Evolutionary conservation across 2,888 invertebrate genomes (phyloP), one percentile per base, ranked within the genome.

Genomic region (Disparrhopalites patrizii): DNA sequence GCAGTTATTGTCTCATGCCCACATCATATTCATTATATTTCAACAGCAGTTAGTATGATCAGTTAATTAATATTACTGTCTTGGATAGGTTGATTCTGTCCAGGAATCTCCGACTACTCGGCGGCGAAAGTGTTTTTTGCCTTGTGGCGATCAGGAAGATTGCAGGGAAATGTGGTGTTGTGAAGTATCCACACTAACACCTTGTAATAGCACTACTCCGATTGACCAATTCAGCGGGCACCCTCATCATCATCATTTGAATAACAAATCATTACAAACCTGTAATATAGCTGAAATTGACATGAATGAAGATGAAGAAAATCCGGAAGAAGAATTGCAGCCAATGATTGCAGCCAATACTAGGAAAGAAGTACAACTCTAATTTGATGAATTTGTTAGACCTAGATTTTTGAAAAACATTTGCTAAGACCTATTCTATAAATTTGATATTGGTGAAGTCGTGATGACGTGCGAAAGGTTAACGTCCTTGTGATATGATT

Each of bases 151-250:
- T 15, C 70, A 68, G 10, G 73, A 69, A 33, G 68, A 72, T 25
- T 75, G 75, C 54, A 60, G 70, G 20, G 68, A 63, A 2, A 70
- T 70, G 61, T 67, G 70, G 52, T 74, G 74, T 50, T 74, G 74
- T 62, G 61, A 62, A 18, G n/a, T n/a, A n/a, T 33, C 51, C 38
- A 63, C 54, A 13, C 30, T 56, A 28, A 62, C 60, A 28, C 67
- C 62, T 8, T 62, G 68, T 13, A 65, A 66, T 30, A 63, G 66
- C 58, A 68, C 64, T 57, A 28, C 25, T 4, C 43, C 43, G 5
- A 43, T 43, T n/a, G 57, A 57, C 15, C 18, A 28, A n/a, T n/a
- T 40, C 28, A 40, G 60, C 31, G 61, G 28, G 27, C 52, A 52
- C 28, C 52, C 27, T 28, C 52, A 52, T 28, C 52, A 52, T 15